A percentile compares a stretch with the other conserved stretches of the same genome.
Evolutionary conservation across 2,797 vertebrate genomes (phyloP).

Genomic region (Poeciliopsis turneri): DNA sequence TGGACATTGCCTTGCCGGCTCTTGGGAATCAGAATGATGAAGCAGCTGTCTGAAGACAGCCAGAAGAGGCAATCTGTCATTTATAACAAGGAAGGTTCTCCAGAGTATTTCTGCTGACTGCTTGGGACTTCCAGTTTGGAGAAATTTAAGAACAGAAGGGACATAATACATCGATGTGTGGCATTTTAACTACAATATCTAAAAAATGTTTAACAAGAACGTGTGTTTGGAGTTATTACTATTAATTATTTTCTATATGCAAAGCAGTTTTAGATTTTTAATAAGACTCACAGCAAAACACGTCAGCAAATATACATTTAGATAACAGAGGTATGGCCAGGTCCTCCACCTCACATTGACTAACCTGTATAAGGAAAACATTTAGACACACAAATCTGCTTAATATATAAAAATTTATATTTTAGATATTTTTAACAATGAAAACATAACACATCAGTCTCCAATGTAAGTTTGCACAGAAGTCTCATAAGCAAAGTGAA

Average conservation of each 20-base stretch:
- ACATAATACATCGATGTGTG: background rate
- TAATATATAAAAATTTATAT: background rate
- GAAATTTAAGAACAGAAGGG: background rate
- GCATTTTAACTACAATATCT: background rate
- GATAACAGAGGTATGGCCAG: background rate
- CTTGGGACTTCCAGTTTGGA: background rate
- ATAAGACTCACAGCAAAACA: background rate
- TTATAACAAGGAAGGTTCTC: conserved; percentile 48
- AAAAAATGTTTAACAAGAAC: background rate
- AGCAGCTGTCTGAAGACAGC: conserved; percentile 45
- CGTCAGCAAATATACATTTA: background rate
- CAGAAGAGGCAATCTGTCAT: conserved; percentile 42
- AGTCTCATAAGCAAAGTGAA: background rate
- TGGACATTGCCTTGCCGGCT: conserved; percentile 17
- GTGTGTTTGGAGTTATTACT: background rate
- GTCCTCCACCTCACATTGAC: background rate
- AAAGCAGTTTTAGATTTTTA: background rate
- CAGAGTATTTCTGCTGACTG: conserved; percentile 11
- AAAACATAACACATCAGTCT: background rate
- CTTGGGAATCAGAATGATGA: conserved; percentile 37
- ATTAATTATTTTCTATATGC: too few species aligned
- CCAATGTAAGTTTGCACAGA: background rate
- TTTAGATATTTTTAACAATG: background rate
- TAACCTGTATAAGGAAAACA: background rate
- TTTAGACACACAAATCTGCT: background rate